Evolutionary conservation across 2,797 vertebrate genomes (phyloP).

Genomic region (Falco concolor): DNA sequence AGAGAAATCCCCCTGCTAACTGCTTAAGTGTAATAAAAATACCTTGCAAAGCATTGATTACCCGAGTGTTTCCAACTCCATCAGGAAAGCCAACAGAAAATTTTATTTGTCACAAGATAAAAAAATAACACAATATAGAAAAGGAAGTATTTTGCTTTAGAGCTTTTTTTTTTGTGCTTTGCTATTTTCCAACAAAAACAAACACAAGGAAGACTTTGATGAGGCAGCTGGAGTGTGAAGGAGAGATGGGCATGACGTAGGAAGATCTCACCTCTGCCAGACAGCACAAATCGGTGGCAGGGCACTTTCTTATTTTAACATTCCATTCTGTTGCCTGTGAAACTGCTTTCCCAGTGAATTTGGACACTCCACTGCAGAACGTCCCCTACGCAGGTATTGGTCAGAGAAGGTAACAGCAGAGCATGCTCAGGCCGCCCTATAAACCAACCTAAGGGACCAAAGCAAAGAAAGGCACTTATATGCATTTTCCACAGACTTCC

Average conservation of each 20-base stretch:
- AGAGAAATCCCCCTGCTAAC: not conserved
- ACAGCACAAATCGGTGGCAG: too few species aligned
- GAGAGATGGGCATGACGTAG: not conserved
- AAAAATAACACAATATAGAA: not conserved
- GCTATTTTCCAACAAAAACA: not conserved
- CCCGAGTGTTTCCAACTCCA: not conserved
- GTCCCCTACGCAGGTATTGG: not conserved
- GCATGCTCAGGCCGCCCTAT: too few species aligned
- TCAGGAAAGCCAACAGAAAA: not conserved
- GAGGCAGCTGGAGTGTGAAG: not conserved
- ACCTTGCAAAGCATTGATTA: too few species aligned
- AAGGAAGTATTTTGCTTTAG: not conserved
- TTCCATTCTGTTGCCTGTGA: not conserved
- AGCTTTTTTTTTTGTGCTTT: not conserved
- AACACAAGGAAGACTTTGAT: not conserved
- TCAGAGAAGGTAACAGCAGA: not conserved
- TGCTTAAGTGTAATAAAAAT: not conserved
- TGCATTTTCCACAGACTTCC: not conserved
- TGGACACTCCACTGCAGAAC: too few species aligned
- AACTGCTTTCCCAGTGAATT: not conserved
- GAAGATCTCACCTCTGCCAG: not conserved
- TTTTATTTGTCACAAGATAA: not conserved
- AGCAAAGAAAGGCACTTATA: not conserved
- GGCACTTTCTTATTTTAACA: not conserved
- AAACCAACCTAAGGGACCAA: not conserved